Conservation (phyloP, 2,797 vertebrate genomes). For the Chiroxiphia lanceolata region DNA sequence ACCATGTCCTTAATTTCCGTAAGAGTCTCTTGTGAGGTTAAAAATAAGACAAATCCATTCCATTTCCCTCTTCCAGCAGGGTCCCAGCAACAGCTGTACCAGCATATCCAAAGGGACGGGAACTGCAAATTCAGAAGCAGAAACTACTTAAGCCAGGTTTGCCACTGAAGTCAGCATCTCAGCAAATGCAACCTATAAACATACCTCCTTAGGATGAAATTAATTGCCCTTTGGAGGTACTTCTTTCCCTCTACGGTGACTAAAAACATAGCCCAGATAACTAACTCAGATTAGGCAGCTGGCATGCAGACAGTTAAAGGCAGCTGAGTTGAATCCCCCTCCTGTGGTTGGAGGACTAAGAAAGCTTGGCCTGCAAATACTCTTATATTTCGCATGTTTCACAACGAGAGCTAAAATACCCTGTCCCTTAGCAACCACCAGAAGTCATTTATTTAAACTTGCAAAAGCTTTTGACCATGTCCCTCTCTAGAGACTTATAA, state of each 20-base stretch:
- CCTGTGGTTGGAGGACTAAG: background rate
- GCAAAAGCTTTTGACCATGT: slow-evolving; percentile 21
- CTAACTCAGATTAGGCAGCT: background rate
- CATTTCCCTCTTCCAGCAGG: background rate
- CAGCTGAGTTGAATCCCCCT: background rate
- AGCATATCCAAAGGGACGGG: background rate
- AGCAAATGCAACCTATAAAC: background rate
- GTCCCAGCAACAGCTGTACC: background rate
- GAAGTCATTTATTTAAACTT: background rate
- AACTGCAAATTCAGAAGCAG: background rate
- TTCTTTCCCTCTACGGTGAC: background rate
- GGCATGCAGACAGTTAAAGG: background rate
- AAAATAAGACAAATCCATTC: background rate
- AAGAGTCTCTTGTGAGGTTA: background rate
- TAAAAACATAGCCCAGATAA: background rate
- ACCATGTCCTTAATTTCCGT: background rate
- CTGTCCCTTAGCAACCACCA: slow-evolving; percentile 5
- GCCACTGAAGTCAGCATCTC: background rate
- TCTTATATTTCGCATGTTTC: background rate
- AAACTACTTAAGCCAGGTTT: background rate
- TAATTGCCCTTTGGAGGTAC: background rate
- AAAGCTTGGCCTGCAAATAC: background rate
- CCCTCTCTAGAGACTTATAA: background rate
- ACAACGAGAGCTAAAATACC: background rate
- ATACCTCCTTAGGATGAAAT: background rate